phyloP scores from a whole-genome alignment of 2,113 vertebrate species.

The Bambusicola thoracicus region DNA sequence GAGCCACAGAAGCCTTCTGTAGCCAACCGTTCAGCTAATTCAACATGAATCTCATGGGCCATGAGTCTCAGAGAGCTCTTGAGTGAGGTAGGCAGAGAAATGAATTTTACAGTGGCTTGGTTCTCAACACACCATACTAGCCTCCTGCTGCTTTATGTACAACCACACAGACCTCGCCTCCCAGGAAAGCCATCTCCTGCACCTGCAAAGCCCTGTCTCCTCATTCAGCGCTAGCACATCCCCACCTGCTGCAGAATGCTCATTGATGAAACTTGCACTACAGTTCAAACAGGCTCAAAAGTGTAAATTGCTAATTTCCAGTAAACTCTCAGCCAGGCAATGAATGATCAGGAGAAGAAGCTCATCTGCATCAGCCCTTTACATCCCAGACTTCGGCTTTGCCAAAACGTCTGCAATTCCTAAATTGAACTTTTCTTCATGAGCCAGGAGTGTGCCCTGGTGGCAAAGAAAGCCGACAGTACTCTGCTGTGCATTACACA shows the following conservation, averaged over 20 bases:
- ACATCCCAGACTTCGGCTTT: not conserved
- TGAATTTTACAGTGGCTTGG: not conserved
- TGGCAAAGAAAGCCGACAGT: not conserved
- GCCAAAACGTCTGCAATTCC: not conserved
- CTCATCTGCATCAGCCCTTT: not conserved
- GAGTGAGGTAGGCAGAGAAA: not conserved
- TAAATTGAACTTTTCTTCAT: not conserved
- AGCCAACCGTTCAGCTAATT: not conserved
- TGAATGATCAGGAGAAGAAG: not conserved
- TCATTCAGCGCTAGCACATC: not conserved
- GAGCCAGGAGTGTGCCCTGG: not conserved
- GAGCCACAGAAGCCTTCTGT: not conserved
- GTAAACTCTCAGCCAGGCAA: not conserved
- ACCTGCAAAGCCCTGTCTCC: slow-evolving; percentile 14
- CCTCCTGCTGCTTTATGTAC: not conserved
- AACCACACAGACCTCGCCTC: not conserved
- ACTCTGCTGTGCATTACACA: not conserved
- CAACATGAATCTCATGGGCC: rapidly evolving
- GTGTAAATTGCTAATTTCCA: rapidly evolving
- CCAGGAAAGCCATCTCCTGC: not conserved
- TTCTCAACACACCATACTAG: not conserved
- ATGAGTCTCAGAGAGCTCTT: not conserved
- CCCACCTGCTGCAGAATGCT: not conserved
- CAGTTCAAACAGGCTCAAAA: not conserved
- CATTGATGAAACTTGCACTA: not conserved